Percentiles rank a stretch among this genome's conserved stretches.
Evolutionary conservation across 1,140 invertebrate species (phyloP).

Genomic region (Akabosia matsudoensis): DNA sequence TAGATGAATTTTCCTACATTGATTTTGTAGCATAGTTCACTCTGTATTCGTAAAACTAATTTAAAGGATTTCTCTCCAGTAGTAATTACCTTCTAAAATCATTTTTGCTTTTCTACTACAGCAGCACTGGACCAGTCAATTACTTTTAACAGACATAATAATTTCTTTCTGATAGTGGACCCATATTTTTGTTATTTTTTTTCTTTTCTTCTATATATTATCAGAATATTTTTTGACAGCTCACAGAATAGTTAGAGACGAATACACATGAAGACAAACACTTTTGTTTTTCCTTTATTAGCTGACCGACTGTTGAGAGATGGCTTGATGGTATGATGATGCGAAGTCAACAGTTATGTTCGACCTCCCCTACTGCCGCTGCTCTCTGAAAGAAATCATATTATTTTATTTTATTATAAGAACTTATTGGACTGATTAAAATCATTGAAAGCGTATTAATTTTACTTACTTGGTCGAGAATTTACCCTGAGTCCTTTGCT

Average conservation of each 20-base stretch:
- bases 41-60: conserved; percentile 8
- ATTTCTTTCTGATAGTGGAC: conserved; percentile 11
- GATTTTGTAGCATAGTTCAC: neutral
- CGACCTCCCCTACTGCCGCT: neutral
- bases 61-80: neutral
- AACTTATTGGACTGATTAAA: neutral
- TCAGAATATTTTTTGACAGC: neutral
- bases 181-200: neutral
- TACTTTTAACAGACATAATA: conserved; percentile 12
- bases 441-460: neutral
- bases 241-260: neutral
- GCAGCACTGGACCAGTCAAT: conserved; percentile 17
- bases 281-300: neutral
- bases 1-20: neutral
- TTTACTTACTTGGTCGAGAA: conserved; percentile 25
- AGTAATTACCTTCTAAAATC: neutral
- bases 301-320: neutral
- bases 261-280: neutral
- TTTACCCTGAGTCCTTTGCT: conserved; percentile 43
- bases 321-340: neutral
- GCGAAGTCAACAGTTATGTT: neutral
- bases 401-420: neutral
- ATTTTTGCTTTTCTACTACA: neutral
- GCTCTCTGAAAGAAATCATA: conserved; percentile 2
- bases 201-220: neutral